Percentiles rank a stretch among this genome's conserved stretches.
phyloP scores from a whole-genome alignment of 2,888 invertebrate species.

The Dastarcus helophoroides region DNA sequence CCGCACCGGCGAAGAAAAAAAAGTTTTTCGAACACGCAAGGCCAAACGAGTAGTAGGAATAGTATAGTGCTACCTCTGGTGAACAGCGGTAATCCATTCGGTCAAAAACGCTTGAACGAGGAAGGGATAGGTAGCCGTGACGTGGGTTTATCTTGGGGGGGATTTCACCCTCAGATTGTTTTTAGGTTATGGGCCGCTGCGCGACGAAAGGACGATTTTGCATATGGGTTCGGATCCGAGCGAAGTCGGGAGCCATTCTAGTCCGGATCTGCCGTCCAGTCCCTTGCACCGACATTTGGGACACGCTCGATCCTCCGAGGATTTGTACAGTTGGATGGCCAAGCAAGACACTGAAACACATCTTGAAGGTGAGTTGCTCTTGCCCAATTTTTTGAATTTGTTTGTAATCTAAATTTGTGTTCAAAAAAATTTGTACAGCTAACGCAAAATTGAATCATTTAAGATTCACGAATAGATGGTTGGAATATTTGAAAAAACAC shows the following conservation, averaged over 20 bases:
- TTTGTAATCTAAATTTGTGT: too few species aligned
- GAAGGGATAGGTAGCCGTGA: constrained; percentile 29
- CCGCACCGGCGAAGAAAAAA: constrained; percentile 38
- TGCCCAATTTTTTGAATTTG: too few species aligned
- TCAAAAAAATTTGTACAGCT: too few species aligned
- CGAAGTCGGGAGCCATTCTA: constrained; percentile 38
- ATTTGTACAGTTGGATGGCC: constrained; percentile 94
- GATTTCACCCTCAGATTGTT: constrained; percentile 4
- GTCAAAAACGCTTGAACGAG: constrained; percentile 40
- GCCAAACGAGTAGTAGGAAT: constrained; percentile 60
- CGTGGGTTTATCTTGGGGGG: not conserved
- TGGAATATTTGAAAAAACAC: too few species aligned
- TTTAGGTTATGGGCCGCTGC: constrained; percentile 62
- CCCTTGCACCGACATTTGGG: constrained; percentile 30
- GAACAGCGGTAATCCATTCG: constrained; percentile 45
- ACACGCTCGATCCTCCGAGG: constrained; percentile 45
- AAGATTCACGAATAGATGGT: not conserved
- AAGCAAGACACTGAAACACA: constrained; percentile 48
- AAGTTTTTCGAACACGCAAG: constrained; percentile 37
- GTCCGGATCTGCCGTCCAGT: constrained; percentile 34
- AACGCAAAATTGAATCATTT: too few species aligned
- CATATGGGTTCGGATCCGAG: constrained; percentile 58
- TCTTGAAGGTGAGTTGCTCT: constrained; percentile 19
- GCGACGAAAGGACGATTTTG: constrained; percentile 47
- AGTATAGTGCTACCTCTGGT: constrained; percentile 67